These are phyloP conservation scores for Campoletis sonorensis DNA, from an alignment of 1,140 invertebrate species.

Conservation along the genomic window DNA sequence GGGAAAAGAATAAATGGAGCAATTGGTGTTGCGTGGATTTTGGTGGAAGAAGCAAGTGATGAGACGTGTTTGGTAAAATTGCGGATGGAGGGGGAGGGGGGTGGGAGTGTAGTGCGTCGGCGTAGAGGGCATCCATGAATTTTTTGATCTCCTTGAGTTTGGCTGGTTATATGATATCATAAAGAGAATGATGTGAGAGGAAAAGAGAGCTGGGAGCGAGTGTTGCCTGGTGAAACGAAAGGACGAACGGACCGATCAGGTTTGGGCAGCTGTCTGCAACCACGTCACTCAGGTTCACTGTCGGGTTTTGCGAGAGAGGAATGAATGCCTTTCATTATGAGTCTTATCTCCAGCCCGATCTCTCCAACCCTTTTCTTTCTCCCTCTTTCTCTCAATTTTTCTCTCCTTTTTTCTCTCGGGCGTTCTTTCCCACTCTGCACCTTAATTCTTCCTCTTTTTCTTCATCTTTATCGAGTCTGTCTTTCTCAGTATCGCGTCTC, in stretches of 20 bases:
- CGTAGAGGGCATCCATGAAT: background rate
- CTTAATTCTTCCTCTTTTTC: slow-evolving; percentile 27
- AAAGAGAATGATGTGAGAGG: slow-evolving; percentile 71
- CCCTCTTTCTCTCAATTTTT: slow-evolving; percentile 44
- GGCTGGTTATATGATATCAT: slow-evolving; percentile 74
- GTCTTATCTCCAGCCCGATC: slow-evolving; percentile 71
- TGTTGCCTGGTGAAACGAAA: slow-evolving; percentile 57
- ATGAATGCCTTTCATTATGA: slow-evolving; percentile 76
- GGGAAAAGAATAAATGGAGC: background rate
- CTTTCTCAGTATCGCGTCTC: slow-evolving; percentile 19
- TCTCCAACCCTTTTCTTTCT: slow-evolving; percentile 59
- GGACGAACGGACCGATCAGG: slow-evolving; percentile 50
- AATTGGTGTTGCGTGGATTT: slow-evolving; percentile 55
- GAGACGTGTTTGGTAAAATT: background rate
- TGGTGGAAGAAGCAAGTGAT: slow-evolving; percentile 41
- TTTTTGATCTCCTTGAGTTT: slow-evolving; percentile 57
- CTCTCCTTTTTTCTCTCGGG: slow-evolving; percentile 40
- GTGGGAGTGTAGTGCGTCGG: too few relatives aligned
- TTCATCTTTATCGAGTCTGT: slow-evolving; percentile 28
- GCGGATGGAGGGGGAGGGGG: background rate
- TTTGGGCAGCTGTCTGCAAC: slow-evolving; percentile 76
- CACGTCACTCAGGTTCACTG: slow-evolving; percentile 75
- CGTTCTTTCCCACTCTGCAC: slow-evolving; percentile 47
- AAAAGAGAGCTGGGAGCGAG: slow-evolving; percentile 47
- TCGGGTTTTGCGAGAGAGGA: slow-evolving; percentile 65